Base-by-base conservation (phyloP, 64 coral and sea anemone species). In the Acropora yongei region DNA sequence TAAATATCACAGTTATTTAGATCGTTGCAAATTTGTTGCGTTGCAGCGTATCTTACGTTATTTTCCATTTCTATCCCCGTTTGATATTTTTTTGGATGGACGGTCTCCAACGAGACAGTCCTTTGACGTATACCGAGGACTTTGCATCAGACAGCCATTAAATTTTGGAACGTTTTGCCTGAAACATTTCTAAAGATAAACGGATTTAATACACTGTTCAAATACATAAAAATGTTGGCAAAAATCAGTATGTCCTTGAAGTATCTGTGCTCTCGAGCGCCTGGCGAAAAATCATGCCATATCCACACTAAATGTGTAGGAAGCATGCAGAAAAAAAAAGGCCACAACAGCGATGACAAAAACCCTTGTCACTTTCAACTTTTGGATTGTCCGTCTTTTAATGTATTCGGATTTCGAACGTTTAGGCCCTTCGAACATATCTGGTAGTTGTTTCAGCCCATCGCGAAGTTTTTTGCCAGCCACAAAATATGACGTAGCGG, bases 271-370 rank as follows among this genome's bases (percentile, higher is more conserved):
- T 86, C 11, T 1, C 14, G 63, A 30, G 30, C 30, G 10, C 80
- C 80, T 17, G 79, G 19, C 3, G 88, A 88, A 68, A 84, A 95
- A 48, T 89, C 88, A 14, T 95, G 71, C 79, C 88, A 95, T 6
- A 95, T 8, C 93, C 93, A 95, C 11, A 74, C 30, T 3, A 90
- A 13, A 46, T 95, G 88, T 3, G 61, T 80, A 4, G 93, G 93
- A 9, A 95, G 57, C 74, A 95, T 83, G 40, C 93, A 95, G 2
- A 95, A 4, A 4, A 76, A 88, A 79, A 95, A 95, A 16, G 61
- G 30, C 88, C 0, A 87, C 41, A 9, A 95, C 93, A 55, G 93
- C 88, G n/a, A 74, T 69, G 2, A 83, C 75, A 41, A 90, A 90
- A 3, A 90, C 50, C 30, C 30, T 30, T 30, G 30, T 30, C 30